Conservation (phyloP, 2,113 vertebrate species). For the Chiloscyllium plagiosum region DNA sequence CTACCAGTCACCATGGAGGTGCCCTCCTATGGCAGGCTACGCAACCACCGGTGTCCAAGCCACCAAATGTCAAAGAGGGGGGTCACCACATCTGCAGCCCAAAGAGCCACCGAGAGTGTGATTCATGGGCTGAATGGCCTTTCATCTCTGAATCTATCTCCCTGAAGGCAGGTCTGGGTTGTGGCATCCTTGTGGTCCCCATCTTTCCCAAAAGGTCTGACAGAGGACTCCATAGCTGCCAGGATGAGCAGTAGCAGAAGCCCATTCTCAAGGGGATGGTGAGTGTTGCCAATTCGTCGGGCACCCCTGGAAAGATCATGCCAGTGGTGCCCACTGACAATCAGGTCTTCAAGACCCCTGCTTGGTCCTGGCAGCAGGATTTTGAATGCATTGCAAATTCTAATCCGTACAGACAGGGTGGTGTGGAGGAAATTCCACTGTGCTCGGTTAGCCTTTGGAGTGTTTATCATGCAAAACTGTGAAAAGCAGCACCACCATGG, state of each 20-base stretch:
- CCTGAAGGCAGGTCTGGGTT: neutral
- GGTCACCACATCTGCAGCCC: neutral
- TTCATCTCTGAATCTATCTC: neutral
- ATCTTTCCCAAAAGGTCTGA: neutral
- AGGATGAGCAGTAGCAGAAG: no score
- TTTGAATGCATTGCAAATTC: neutral
- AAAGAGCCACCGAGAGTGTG: neutral
- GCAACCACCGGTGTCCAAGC: neutral
- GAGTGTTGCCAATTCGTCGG: neutral
- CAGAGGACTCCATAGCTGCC: neutral
- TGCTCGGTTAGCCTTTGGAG: neutral
- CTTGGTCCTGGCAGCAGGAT: neutral
- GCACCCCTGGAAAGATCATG: no score
- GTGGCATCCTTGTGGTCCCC: neutral
- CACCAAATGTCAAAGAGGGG: neutral
- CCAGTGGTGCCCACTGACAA: no score
- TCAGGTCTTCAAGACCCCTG: neutral
- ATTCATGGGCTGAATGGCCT: neutral
- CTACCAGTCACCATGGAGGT: neutral
- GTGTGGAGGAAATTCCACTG: neutral
- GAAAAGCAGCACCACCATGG: neutral
- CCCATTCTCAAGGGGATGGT: neutral
- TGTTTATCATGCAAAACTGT: neutral
- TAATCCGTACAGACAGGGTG: neutral
- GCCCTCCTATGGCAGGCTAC: neutral